Evolutionary conservation across 2,888 invertebrate species (phyloP), one percentile per base, ranked within the genome.

Genomic region (Junonia oenone): DNA sequence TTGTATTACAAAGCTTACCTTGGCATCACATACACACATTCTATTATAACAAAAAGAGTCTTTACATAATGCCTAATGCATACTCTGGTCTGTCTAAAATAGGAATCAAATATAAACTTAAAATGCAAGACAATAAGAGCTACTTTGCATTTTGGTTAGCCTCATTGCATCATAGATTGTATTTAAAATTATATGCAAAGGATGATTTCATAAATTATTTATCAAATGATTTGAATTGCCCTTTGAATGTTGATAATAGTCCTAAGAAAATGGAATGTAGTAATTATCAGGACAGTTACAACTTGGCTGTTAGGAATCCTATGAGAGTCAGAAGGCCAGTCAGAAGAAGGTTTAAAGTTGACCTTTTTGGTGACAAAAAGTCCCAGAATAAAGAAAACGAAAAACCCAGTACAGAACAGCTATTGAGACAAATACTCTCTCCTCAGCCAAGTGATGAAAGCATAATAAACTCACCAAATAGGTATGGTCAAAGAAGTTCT

Each of bases 1-100:
- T 91, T 63, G 88, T 91, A 0, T 68, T 91, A 37, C 91, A 91
- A 69, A 88, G 90, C 58, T 63, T 91, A 50, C 89, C 91, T 1
- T 95, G 95, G 95, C 92, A 93, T 66, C 93, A 93, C 64, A 95
- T 95, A 66, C 94, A 95, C 70, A 95, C 94, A 63, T 90, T 95
- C 63, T 94, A 94, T 69, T 95, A 94, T 71, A 94, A 94, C 69
- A 95, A 95, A 74, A 94, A 93, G 68, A 93, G 93, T 63, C 82
- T 95, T 38, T 93, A 93, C 63, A 91, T 93, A 6, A 90, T 92
- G 69, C 93, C 91, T 2, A 90, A 90, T 66, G 86, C 90, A 63
- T 82, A 91, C 68, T 91, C 91, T 48, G 86, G 88, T 2, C 75
- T 92, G 31, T 91, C 91, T 9, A 93, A 87, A 76, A 91, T 91